Percentiles rank a stretch among this genome's conserved stretches.
These are phyloP conservation scores for Thalassophryne amazonica DNA, from an alignment of 2,797 vertebrate genomes.

Conservation along the genomic window DNA sequence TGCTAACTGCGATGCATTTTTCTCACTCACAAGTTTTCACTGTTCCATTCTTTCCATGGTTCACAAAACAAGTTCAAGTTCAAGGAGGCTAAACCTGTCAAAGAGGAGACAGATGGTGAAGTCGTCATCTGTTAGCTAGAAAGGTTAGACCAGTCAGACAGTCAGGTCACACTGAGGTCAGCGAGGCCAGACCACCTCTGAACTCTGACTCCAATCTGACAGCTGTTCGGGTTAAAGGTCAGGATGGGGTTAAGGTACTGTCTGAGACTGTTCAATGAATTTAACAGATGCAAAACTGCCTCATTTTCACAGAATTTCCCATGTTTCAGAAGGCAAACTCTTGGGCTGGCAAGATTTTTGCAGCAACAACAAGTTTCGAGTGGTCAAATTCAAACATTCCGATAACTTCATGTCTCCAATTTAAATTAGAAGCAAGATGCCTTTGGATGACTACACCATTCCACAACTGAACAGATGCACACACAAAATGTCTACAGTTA, in stretches of 20 bases:
- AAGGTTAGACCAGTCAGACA: constrained; percentile 67
- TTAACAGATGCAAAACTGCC: constrained; percentile 31
- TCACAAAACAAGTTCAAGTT: constrained; percentile 72
- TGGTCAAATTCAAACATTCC: background rate
- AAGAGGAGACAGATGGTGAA: constrained; percentile 68
- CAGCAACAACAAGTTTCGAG: background rate
- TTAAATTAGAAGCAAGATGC: background rate
- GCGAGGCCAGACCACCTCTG: constrained; percentile 53
- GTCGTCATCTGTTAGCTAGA: constrained; percentile 59
- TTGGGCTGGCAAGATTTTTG: background rate
- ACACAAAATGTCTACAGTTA: background rate
- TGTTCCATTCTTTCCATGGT: constrained; percentile 8
- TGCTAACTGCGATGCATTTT: constrained; percentile 15
- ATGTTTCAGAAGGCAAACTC: constrained; percentile 1
- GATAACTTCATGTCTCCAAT: background rate
- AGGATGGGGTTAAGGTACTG: constrained; percentile 35
- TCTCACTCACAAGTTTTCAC: constrained; percentile 3
- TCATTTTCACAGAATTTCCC: constrained; percentile 12
- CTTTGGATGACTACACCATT: background rate
- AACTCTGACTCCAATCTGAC: constrained; percentile 62
- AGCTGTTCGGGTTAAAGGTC: constrained; percentile 69
- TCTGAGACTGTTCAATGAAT: constrained; percentile 48
- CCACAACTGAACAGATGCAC: constrained; percentile 12
- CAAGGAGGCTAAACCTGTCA: constrained; percentile 61
- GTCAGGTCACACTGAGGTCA: constrained; percentile 54